Percentiles rank a stretch among this genome's conserved stretches.
Evolutionary conservation across 2,888 invertebrate species (phyloP).

Genomic region (Ectobius pallidus): DNA sequence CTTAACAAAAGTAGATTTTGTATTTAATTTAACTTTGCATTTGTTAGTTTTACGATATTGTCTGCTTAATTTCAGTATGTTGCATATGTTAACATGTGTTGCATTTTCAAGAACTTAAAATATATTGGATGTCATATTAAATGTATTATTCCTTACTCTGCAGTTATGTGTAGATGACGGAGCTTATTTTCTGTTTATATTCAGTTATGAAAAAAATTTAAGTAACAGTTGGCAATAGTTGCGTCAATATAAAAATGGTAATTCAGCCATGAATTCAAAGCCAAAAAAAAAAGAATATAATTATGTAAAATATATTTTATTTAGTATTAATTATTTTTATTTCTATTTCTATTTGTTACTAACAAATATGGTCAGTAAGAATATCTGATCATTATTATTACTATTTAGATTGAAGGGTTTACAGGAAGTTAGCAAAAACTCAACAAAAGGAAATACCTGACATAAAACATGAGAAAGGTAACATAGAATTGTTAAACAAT

Average conservation of each 20-base stretch:
- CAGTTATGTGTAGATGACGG: slow-evolving; percentile 19
- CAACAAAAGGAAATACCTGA: no score
- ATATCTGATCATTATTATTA: neutral
- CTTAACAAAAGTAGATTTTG: no score
- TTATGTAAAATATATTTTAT: slow-evolving; percentile 35
- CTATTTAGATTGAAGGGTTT: neutral
- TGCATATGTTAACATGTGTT: neutral
- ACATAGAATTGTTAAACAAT: no score
- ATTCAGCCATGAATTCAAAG: slow-evolving; percentile 32
- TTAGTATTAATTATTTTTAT: slow-evolving; percentile 32
- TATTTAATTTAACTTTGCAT: neutral
- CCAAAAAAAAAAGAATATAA: slow-evolving; percentile 21
- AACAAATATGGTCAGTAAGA: slow-evolving; percentile 25
- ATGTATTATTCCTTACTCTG: slow-evolving; percentile 11
- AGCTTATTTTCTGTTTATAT: slow-evolving; percentile 5
- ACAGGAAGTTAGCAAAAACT: no score
- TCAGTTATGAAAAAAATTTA: slow-evolving; percentile 28
- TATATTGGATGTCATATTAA: slow-evolving; percentile 6
- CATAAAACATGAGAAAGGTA: no score
- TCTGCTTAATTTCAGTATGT: slow-evolving; percentile 11
- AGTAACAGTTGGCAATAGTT: slow-evolving; percentile 32
- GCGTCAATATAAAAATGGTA: slow-evolving; percentile 33
- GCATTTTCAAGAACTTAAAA: neutral
- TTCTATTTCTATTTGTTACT: slow-evolving; percentile 33
- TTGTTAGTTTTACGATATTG: slow-evolving; percentile 10